A percentile compares a stretch with the other conserved stretches of the same genome.
Conservation (phyloP, 2,888 invertebrate species). For the Sminthurides aquaticus region DNA sequence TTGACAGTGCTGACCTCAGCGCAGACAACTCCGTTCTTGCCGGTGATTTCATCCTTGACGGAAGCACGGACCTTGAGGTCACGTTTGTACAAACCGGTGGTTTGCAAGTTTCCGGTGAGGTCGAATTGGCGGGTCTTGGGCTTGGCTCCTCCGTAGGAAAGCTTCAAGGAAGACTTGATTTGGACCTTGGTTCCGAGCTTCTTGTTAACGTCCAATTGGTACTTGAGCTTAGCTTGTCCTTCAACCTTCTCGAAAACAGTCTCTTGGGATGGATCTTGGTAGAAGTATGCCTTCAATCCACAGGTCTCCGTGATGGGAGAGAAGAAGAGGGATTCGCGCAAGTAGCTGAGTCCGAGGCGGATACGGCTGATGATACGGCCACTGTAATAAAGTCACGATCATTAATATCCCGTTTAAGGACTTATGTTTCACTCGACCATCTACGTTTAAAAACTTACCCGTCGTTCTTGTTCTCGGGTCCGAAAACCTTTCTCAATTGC, state of each 20-base stretch:
- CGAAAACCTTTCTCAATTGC: conserved; percentile 38
- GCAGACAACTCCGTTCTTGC: conserved; percentile 35
- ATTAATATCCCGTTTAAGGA: too few species aligned
- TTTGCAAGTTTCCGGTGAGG: conserved; percentile 25
- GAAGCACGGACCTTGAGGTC: conserved; percentile 31
- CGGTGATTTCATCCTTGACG: conserved; percentile 34
- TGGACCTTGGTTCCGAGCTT: conserved; percentile 36
- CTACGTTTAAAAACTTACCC: conserved; percentile 16
- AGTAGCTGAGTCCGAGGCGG: conserved; percentile 37
- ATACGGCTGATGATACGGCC: conserved; percentile 35
- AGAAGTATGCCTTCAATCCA: conserved; percentile 40
- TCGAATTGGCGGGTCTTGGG: conserved; percentile 41
- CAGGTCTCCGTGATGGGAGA: conserved; percentile 42
- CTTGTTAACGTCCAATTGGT: conserved; percentile 35
- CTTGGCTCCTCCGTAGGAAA: conserved; percentile 33
- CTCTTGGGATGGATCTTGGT: conserved; percentile 32
- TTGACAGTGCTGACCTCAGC: conserved; percentile 30
- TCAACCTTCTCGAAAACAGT: conserved; percentile 38
- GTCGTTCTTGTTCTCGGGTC: conserved; percentile 41
- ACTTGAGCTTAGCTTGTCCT: conserved; percentile 38
- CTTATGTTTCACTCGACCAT: too few species aligned
- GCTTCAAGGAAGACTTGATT: conserved; percentile 34
- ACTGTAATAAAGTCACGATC: conserved; percentile 10
- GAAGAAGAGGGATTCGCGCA: conserved; percentile 37
- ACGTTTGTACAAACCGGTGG: conserved; percentile 35